Evolutionary conservation across 2,113 vertebrate genomes (phyloP).

Genomic region (Pan troglodytes): NHGRI_mPanTro3-v2.1_pri NC_072408.2:72756501-72757000

Average conservation of each 20-base stretch:
- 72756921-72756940: background rate
- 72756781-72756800: background rate
- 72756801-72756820: background rate
- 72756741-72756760: constrained; percentile 20
- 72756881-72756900: background rate
- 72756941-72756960: background rate
- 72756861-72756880: background rate
- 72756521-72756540: background rate
- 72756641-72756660: background rate
- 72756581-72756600: background rate
- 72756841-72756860: background rate
- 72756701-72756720: background rate
- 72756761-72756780: background rate
- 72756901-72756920: constrained; percentile 17
- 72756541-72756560: background rate
- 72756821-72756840: background rate
- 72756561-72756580: background rate
- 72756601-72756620: background rate
- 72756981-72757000: background rate
- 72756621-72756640: background rate
- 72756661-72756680: background rate
- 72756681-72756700: background rate
- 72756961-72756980: background rate
- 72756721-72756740: background rate
- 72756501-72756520: constrained; percentile 11